Conservation (phyloP, 2,797 vertebrate species). For the Sebastes itinus region DNA sequence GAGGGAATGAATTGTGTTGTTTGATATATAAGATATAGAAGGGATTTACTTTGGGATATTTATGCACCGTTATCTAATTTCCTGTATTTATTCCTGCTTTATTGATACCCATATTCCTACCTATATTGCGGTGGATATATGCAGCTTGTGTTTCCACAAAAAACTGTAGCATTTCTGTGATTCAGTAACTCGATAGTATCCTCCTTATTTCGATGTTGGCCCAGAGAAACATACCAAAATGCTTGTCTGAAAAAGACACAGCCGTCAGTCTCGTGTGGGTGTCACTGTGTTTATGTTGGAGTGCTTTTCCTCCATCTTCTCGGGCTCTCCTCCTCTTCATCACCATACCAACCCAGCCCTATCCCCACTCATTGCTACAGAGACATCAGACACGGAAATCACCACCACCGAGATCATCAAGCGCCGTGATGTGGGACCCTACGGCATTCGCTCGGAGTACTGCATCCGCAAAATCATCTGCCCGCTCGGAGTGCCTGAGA, state of each 20-base stretch:
- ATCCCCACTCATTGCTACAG: slow-evolving; percentile 84
- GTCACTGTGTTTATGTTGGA: slow-evolving; percentile 53
- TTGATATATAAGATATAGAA: neutral
- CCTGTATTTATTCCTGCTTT: neutral
- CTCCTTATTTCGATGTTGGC: neutral
- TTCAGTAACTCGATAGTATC: neutral
- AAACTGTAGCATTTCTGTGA: neutral
- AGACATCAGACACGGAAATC: slow-evolving; percentile 97
- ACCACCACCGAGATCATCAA: slow-evolving; percentile 99
- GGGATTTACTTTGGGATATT: neutral
- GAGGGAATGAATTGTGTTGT: neutral
- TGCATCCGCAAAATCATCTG: slow-evolving; percentile 99
- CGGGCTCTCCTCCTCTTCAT: slow-evolving; percentile 66
- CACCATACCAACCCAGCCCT: slow-evolving; percentile 76
- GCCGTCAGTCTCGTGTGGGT: slow-evolving; percentile 8
- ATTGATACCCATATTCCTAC: neutral
- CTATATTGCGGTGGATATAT: neutral
- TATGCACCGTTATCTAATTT: neutral
- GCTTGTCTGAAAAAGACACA: neutral
- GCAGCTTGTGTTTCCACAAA: neutral
- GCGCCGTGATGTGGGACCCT: slow-evolving; percentile 93
- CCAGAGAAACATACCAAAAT: neutral
- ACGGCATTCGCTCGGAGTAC: slow-evolving; percentile 96
- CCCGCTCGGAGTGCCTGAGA: slow-evolving; percentile 94
- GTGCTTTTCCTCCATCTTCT: slow-evolving; percentile 68